These are phyloP conservation scores for Drosophila littoralis DNA, from an alignment of 1,140 invertebrate species.

Conservation along the genomic window DNA sequence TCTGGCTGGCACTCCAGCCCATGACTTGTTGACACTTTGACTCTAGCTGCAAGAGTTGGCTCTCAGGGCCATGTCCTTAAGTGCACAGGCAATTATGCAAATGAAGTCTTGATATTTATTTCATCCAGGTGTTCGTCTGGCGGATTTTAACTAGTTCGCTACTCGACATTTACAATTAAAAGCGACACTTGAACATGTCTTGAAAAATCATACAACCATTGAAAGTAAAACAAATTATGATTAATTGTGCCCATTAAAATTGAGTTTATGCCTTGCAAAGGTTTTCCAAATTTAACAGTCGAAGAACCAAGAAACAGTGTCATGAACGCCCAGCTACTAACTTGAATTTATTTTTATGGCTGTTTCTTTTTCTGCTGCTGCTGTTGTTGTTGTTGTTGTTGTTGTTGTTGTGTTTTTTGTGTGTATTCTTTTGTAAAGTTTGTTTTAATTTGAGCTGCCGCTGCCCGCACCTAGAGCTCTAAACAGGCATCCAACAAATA, in stretches of 20 bases:
- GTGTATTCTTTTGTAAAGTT: constrained; percentile 47
- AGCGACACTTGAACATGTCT: constrained; percentile 19
- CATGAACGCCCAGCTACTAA: constrained; percentile 65
- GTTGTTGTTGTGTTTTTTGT: constrained; percentile 16
- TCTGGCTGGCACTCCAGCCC: constrained; percentile 15
- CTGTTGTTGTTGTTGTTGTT: neutral
- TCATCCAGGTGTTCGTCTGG: constrained; percentile 61
- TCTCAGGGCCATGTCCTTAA: constrained; percentile 37
- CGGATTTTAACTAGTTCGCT: neutral
- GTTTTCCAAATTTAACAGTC: constrained; percentile 60
- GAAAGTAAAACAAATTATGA: constrained; percentile 77
- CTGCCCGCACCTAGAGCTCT: constrained; percentile 26
- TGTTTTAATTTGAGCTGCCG: constrained; percentile 67
- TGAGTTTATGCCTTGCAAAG: constrained; percentile 76
- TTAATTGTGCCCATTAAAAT: constrained; percentile 78
- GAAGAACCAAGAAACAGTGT: constrained; percentile 71
- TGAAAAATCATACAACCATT: constrained; percentile 48
- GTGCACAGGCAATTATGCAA: constrained; percentile 60
- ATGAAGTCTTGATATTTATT: constrained; percentile 50
- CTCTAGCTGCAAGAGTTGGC: neutral
- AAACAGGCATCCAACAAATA: constrained; percentile 22
- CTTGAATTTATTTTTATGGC: constrained; percentile 61
- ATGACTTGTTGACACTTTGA: constrained; percentile 62
- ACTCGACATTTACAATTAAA: constrained; percentile 15
- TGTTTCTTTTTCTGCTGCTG: constrained; percentile 29